Percentiles rank a stretch among this genome's conserved stretches.
Evolutionary conservation across 2,113 vertebrate species (phyloP).

Genomic region (Myrmecophaga tridactyla): DNA sequence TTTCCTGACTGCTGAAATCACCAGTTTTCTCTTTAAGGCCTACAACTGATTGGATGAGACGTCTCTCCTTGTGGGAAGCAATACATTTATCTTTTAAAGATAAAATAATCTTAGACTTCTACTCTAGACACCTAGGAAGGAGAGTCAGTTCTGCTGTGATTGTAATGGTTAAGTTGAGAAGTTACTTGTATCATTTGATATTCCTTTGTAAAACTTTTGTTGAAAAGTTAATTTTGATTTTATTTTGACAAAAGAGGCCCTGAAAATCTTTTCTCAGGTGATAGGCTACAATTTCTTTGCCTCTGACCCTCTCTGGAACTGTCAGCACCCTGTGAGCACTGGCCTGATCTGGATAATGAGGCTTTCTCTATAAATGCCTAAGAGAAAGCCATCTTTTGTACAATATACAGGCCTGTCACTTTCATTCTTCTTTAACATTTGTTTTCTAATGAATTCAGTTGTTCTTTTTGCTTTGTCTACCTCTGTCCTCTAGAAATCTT

Average conservation of each 20-base stretch:
- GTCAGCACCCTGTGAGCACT: neutral
- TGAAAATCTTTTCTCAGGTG: neutral
- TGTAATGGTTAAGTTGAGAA: neutral
- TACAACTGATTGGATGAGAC: no score
- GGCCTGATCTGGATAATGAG: neutral
- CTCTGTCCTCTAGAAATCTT: neutral
- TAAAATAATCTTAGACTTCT: neutral
- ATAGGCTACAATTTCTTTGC: neutral
- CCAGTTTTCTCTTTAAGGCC: no score
- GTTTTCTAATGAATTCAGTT: neutral
- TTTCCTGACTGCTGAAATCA: no score
- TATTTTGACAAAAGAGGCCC: neutral
- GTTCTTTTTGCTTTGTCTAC: neutral
- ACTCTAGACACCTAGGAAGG: neutral
- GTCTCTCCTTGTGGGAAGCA: no score
- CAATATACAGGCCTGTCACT: neutral
- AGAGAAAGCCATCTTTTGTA: conserved; percentile 1
- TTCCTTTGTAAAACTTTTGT: conserved; percentile 15
- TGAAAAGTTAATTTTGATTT: conserved; percentile 54
- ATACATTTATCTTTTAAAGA: conserved; percentile 55
- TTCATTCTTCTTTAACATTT: neutral
- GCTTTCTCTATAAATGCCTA: neutral
- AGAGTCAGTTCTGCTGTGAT: neutral
- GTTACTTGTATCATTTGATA: neutral
- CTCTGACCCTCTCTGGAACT: neutral